phyloP scores from a whole-genome alignment of 2,797 vertebrate genomes.

The Salmo trutta region DNA sequence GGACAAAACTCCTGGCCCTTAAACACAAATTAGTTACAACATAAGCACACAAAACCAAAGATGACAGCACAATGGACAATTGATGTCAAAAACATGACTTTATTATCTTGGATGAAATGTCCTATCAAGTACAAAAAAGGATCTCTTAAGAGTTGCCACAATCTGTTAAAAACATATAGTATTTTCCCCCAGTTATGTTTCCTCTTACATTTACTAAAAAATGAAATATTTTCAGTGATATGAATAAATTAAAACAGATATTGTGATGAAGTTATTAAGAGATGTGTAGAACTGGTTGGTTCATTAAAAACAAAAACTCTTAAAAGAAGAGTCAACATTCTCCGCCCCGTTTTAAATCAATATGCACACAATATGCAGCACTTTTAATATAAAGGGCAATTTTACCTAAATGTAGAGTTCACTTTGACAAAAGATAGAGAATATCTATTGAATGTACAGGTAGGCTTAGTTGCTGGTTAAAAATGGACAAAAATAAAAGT shows the following conservation, averaged over 20 bases:
- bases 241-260: conserved; percentile 88
- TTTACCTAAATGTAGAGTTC: conserved; percentile 78
- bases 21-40: neutral
- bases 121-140: conserved; percentile 92
- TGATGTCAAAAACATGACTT: conserved; percentile 89
- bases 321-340: conserved; percentile 57
- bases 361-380: conserved; percentile 88
- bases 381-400: conserved; percentile 81
- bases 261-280: conserved; percentile 71
- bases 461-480: conserved; percentile 68
- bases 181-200: conserved; percentile 69
- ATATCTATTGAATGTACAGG: conserved; percentile 60
- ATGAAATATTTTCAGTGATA: conserved; percentile 71
- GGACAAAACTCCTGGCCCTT: neutral
- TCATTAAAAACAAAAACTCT: conserved; percentile 50
- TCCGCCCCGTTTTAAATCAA: conserved; percentile 71
- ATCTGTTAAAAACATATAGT: conserved; percentile 90
- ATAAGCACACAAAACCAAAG: conserved; percentile 60
- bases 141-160: conserved; percentile 86
- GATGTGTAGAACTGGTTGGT: conserved; percentile 73
- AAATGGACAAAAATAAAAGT: conserved; percentile 70
- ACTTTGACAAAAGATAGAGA: conserved; percentile 63
- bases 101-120: conserved; percentile 91
- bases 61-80: conserved; percentile 70
- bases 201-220: conserved; percentile 66